Percentiles rank a stretch among this genome's conserved stretches.
Conservation (phyloP, 2,113 vertebrate species). For the Alligator mississippiensis region DNA sequence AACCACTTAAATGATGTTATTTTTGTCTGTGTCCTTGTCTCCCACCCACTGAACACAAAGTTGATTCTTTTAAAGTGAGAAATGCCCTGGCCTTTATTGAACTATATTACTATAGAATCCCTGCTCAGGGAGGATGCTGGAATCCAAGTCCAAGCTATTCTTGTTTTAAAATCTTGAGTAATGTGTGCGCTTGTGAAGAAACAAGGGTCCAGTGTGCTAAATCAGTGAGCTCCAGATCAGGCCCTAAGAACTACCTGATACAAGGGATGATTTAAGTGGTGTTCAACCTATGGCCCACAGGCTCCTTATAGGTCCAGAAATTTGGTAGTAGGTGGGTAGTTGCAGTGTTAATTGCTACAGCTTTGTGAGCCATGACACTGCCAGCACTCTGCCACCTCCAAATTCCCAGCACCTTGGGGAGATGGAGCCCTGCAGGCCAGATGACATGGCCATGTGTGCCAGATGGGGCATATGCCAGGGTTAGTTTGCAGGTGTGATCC, state of each 20-base stretch:
- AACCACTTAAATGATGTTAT: neutral
- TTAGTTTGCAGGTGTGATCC: too few species aligned
- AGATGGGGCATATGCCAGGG: too few species aligned
- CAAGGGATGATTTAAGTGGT: too few species aligned
- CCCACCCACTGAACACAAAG: neutral
- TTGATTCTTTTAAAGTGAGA: neutral
- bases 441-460: too few species aligned
- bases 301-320: too few species aligned
- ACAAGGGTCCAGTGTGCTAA: neutral
- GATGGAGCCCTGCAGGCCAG: too few species aligned
- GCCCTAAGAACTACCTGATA: neutral
- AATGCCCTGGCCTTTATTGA: neutral
- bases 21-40: neutral
- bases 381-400: too few species aligned
- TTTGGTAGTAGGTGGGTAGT: too few species aligned
- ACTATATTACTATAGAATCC: neutral
- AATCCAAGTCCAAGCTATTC: accelerated
- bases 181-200: neutral
- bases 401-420: too few species aligned
- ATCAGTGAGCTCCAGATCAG: neutral
- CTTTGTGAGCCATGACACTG: too few species aligned
- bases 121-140: neutral
- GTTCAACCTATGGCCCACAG: too few species aligned
- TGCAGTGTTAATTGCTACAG: too few species aligned
- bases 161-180: neutral